A percentile compares a stretch with the other conserved stretches of the same genome.
Conservation (phyloP, 2,888 invertebrate species). For the Caenorhabditis angaria region DNA sequence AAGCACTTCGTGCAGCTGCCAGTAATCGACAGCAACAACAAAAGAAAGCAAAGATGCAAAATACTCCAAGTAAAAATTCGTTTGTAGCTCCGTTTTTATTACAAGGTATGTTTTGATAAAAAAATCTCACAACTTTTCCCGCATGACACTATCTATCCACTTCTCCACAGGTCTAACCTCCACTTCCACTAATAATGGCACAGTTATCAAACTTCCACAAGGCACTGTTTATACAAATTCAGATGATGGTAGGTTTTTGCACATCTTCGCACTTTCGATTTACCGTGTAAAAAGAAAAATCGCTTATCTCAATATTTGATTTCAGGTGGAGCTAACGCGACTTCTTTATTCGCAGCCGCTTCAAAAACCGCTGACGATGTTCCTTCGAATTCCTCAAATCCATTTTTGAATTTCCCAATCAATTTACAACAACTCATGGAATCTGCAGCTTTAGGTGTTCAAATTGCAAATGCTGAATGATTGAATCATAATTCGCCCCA, state of each 20-base stretch:
- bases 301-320: no score
- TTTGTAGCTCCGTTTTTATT: constrained; percentile 55
- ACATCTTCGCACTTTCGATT: background rate
- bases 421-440: constrained; percentile 59
- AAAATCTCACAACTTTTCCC: background rate
- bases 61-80: constrained; percentile 17
- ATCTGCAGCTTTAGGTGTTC: constrained; percentile 40
- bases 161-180: constrained; percentile 24
- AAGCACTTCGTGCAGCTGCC: constrained; percentile 63
- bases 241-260: constrained; percentile 8
- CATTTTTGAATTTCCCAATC: constrained; percentile 45
- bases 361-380: constrained; percentile 50
- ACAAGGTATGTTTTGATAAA: constrained; percentile 34
- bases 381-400: constrained; percentile 24
- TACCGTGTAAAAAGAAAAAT: background rate
- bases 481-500: background rate
- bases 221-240: constrained; percentile 11
- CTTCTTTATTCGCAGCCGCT: constrained; percentile 35
- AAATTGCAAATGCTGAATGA: constrained; percentile 8
- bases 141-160: background rate
- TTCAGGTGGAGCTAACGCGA: constrained; percentile 54
- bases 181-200: constrained; percentile 30
- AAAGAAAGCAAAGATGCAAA: constrained; percentile 38
- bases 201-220: constrained; percentile 18
- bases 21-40: constrained; percentile 56